Evolutionary conservation across 2,888 invertebrate species (phyloP), one percentile per base, ranked within the genome.

Genomic region (Lydus trimaculatus): DNA sequence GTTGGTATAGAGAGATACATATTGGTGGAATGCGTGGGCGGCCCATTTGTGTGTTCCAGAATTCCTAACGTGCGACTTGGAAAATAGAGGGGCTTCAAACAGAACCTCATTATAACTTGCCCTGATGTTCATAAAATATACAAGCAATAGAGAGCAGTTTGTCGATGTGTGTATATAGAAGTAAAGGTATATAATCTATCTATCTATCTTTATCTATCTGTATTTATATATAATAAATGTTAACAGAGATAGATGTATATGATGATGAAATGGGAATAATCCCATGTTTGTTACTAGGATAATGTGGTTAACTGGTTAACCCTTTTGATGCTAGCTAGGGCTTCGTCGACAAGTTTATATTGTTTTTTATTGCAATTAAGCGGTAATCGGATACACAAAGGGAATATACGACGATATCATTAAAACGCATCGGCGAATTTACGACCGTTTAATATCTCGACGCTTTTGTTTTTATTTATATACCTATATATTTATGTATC

Each of bases 101-200:
- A 85, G 84, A 83, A 83, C 84, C 83, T 84, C 84, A 85, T 85
- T 86, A 86, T 84, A 84, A 84, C 79, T 85, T 85, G 83, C 48
- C 82, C 83, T 84, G 84, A 84, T 84, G 84, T 84, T 84, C 85
- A 85, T 86, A 83, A 85, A 86, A 85, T 85, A 86, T 86, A 84
- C 81, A 80, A 78, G 76, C 73, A 77, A 75, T 73, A 75, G 68
- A 72, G 78, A 72, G 76, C 73, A 76, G 75, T 75, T 43, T 43
- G 43, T 17, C 43, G 43, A 43, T 43, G 48, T 20, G 48, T 48
- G 11, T 48, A 48, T 11, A 43, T 48, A 48, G 48, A 23, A 2
- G 20, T 48, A 48, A 48, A 48, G 48, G 48, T 48, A 48, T 48
- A 48, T 39, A 39, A 39, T 39, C n/a, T n/a, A 20, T 43, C 43